Conservation (phyloP, 2,113 vertebrate species). For the Climacteris rufus region DNA sequence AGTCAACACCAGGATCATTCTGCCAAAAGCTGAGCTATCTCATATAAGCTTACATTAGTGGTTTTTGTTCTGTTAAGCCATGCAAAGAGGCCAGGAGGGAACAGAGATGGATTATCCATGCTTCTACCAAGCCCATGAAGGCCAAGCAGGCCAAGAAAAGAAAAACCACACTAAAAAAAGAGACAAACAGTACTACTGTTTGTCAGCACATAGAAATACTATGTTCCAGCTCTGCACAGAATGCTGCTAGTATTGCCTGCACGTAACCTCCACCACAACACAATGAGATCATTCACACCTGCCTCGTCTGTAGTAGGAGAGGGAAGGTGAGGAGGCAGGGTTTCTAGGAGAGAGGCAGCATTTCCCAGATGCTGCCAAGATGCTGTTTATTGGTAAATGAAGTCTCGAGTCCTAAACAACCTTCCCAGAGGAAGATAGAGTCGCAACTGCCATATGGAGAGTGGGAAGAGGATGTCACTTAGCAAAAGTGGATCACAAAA, state of each 20-base stretch:
- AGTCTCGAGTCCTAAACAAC: constrained; percentile 70
- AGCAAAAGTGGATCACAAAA: constrained; percentile 73
- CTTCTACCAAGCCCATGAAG: neutral
- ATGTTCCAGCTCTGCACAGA: neutral
- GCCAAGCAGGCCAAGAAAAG: neutral
- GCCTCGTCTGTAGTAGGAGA: constrained; percentile 39
- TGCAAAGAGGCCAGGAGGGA: neutral
- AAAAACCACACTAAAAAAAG: neutral
- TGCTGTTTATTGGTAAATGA: constrained; percentile 70
- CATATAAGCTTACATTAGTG: neutral
- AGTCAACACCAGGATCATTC: neutral
- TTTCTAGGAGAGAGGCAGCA: constrained; percentile 49
- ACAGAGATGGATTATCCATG: neutral
- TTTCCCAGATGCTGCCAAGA: constrained; percentile 71
- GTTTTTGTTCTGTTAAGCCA: neutral
- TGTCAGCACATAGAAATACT: constrained; percentile 30
- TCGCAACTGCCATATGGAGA: constrained; percentile 73
- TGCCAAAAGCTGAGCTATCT: neutral
- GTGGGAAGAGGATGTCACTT: constrained; percentile 75
- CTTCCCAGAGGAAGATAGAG: constrained; percentile 65
- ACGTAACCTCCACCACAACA: constrained; percentile 19
- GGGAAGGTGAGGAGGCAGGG: constrained; percentile 40
- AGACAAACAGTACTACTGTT: neutral
- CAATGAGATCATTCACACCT: constrained; percentile 64
- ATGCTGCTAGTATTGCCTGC: constrained; percentile 24